Evolutionary conservation across 2,888 invertebrate genomes (phyloP), one percentile per base, ranked within the genome.

Genomic region (Ryuthela nishihirai): DNA sequence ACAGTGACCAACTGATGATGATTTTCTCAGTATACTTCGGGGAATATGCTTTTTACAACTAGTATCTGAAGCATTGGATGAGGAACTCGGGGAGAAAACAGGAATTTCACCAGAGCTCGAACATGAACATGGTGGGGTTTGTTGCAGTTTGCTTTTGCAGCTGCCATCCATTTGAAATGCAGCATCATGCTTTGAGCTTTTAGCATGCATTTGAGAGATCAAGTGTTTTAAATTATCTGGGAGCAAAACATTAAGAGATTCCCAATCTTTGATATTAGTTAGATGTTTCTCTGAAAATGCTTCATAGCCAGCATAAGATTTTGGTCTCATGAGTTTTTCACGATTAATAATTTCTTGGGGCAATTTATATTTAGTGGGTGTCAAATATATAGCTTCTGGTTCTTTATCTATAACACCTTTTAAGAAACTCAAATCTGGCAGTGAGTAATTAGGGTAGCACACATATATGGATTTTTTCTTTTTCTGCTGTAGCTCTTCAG

Each of bases 251-350:
- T 88, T 89, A 46, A 95, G 77, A 0, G 92, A 93, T 69, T 91
- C 89, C 94, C 94, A 95, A 74, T 95, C 95, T 72, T 85, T 83
- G 7, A 95, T 85, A 72, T 93, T 92, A 36, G 83, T 81, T 64
- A 89, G 83, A 48, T 88, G 88, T 73, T 85, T 84, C 70, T 85
- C 85, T 71, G 85, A 84, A 34, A 92, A 74, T 61, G 84, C 81
- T 74, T 91, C 91, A 45, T 89, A 80, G 71, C 92, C 90, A 69
- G 84, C 86, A 70, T 83, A 87, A 39, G 87, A 88, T 70, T 87
- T 85, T 1, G 88, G 88, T 24, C 71, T 66, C n/a, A 55, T 12
- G 25, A 54, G 52, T 29, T 42, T 44, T 18, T 40, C 53, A 36
- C 48, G 53, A 25, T 36, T 45, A 26, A 54, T 24, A 23, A 52